Conservation (phyloP, 2,113 vertebrate species). For the Cnemophilus loriae region DNA sequence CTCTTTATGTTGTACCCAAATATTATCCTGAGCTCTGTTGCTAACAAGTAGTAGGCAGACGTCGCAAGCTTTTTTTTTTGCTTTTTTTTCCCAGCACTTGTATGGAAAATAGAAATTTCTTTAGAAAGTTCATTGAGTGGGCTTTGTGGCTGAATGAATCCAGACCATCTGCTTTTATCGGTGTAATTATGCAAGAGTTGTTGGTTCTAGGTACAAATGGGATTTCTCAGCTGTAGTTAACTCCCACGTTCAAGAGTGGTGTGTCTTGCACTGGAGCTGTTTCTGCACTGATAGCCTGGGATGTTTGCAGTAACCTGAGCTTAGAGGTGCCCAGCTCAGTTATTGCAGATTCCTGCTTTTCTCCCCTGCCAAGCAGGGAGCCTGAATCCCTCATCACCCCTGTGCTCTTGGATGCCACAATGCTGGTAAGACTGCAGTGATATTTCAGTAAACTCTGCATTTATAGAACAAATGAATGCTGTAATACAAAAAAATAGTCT, state of each 20-base stretch:
- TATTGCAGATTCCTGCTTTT: neutral
- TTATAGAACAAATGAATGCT: neutral
- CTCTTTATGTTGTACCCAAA: neutral
- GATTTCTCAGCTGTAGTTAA: neutral
- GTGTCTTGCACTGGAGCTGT: neutral
- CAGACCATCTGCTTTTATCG: neutral
- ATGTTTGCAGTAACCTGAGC: neutral
- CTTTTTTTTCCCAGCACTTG: fast-evolving
- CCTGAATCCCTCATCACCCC: neutral
- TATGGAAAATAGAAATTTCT: neutral
- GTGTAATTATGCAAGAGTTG: neutral
- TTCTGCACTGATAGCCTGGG: neutral
- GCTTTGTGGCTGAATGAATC: neutral
- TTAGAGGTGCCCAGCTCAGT: neutral
- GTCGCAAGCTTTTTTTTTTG: neutral
- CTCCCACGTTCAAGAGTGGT: neutral
- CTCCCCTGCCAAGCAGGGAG: neutral
- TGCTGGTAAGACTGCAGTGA: neutral
- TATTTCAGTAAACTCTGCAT: neutral
- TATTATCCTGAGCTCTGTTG: neutral
- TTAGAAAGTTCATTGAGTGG: neutral
- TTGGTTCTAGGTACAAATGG: neutral
- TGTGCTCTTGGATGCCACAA: neutral
- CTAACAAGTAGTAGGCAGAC: neutral
- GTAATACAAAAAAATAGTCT: neutral